A percentile compares a stretch with the other conserved stretches of the same genome.
phyloP scores from a whole-genome alignment of 2,797 vertebrate genomes.

The Spinibarbus caldwelli region DNA sequence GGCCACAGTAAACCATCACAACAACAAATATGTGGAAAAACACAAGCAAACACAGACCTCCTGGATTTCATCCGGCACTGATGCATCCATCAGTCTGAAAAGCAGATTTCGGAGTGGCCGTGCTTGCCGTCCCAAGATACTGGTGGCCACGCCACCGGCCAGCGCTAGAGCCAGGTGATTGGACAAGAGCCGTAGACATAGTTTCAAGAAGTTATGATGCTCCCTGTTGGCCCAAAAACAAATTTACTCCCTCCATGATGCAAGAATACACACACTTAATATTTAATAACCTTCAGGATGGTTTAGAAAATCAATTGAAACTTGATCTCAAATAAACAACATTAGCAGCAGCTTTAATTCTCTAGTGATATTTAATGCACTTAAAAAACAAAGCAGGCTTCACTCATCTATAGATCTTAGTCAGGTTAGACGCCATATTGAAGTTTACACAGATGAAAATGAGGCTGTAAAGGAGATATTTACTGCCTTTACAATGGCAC shows the following conservation, averaged over 20 bases:
- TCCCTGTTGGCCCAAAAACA: slow-evolving; percentile 70
- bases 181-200: slow-evolving; percentile 84
- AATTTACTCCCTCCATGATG: background rate
- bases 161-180: slow-evolving; percentile 84
- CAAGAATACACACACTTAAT: background rate
- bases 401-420: background rate
- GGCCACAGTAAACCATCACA: background rate
- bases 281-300: slow-evolving; percentile 19
- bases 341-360: background rate
- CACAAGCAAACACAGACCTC: slow-evolving; percentile 68
- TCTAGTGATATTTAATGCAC: background rate
- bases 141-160: slow-evolving; percentile 81
- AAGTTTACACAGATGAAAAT: background rate
- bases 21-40: background rate
- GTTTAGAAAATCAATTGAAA: background rate
- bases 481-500: background rate
- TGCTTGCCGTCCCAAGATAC: slow-evolving; percentile 81
- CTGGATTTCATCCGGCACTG: slow-evolving; percentile 84
- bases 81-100: slow-evolving; percentile 84
- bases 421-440: background rate
- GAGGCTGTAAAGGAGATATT: background rate
- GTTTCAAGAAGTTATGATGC: slow-evolving; percentile 83
- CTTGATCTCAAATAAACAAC: background rate
- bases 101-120: slow-evolving; percentile 82
- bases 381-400: slow-evolving; percentile 2